A percentile compares a stretch with the other conserved stretches of the same genome.
These are phyloP conservation scores for Heterodera carotae DNA, from an alignment of 1,140 invertebrate species.

Conservation along the genomic window DNA sequence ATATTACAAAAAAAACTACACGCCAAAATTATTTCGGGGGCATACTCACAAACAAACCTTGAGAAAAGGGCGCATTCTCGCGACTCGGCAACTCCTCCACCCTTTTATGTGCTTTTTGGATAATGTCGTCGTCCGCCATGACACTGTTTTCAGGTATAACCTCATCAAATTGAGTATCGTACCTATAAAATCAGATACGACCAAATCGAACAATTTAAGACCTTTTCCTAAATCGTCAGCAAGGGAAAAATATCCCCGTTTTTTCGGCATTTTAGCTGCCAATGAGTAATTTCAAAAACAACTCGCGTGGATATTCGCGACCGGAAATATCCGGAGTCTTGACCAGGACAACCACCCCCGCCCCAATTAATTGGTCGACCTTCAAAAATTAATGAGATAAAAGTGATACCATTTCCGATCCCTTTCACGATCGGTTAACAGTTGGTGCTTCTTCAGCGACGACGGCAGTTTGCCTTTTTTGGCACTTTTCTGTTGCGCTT, in stretches of 20 bases:
- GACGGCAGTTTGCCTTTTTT: background rate
- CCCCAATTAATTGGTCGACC: too few relatives aligned
- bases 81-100: conserved; percentile 32
- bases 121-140: background rate
- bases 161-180: background rate
- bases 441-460: too few relatives aligned
- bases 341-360: too few relatives aligned
- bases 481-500: background rate
- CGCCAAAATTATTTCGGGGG: too few relatives aligned
- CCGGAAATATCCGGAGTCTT: too few relatives aligned
- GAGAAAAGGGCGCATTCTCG: conserved; percentile 11
- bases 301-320: too few relatives aligned
- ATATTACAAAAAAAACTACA: too few relatives aligned
- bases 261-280: too few relatives aligned
- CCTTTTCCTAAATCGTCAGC: background rate
- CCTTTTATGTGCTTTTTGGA: background rate
- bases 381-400: too few relatives aligned
- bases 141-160: background rate
- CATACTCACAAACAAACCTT: conserved; percentile 21
- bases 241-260: too few relatives aligned
- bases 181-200: background rate
- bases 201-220: background rate
- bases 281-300: background rate
- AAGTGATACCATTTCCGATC: conserved; percentile 1
- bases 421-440: background rate